These are phyloP conservation scores for Drosophila melanica DNA, from an alignment of 1,140 invertebrate species.

Conservation along the genomic window DNA sequence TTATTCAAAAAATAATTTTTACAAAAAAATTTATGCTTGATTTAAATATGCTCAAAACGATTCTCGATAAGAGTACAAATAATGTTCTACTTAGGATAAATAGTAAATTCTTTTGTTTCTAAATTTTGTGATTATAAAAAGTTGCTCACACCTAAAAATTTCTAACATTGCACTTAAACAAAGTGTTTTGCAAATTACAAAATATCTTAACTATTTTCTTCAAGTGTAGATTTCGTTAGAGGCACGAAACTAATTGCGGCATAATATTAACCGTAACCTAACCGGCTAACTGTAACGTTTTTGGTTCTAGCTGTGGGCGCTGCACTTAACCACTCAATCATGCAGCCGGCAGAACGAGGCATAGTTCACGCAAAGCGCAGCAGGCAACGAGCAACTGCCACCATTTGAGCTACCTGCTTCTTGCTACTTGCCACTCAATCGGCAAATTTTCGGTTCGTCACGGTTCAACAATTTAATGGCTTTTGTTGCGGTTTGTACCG, in stretches of 20 bases:
- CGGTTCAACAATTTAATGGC: constrained; percentile 38
- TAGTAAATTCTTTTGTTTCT: too few relatives aligned
- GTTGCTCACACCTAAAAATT: too few relatives aligned
- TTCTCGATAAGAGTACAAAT: too few relatives aligned
- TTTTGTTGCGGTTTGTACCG: constrained; percentile 42
- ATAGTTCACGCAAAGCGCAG: constrained; percentile 56
- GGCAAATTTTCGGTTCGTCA: constrained; percentile 48
- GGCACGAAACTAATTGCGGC: constrained; percentile 52
- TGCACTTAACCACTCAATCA: constrained; percentile 56
- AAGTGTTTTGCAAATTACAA: too few relatives aligned
- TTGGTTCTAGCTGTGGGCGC: not conserved
- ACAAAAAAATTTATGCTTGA: too few relatives aligned
- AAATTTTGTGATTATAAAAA: too few relatives aligned
- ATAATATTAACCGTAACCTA: constrained; percentile 30
- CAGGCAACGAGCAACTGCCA: constrained; percentile 45
- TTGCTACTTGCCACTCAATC: constrained; percentile 63
- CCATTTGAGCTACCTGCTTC: constrained; percentile 34
- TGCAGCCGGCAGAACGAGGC: constrained; percentile 41
- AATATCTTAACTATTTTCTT: not conserved
- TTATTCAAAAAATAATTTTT: too few relatives aligned
- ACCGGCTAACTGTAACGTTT: constrained; percentile 38
- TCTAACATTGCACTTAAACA: not conserved
- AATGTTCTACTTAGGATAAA: too few relatives aligned
- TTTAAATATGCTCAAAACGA: too few relatives aligned
- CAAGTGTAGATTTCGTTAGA: not conserved